Conservation (phyloP, 35 echinoderm and acorn worm species). For the Holothuria glaberrima region DNA sequence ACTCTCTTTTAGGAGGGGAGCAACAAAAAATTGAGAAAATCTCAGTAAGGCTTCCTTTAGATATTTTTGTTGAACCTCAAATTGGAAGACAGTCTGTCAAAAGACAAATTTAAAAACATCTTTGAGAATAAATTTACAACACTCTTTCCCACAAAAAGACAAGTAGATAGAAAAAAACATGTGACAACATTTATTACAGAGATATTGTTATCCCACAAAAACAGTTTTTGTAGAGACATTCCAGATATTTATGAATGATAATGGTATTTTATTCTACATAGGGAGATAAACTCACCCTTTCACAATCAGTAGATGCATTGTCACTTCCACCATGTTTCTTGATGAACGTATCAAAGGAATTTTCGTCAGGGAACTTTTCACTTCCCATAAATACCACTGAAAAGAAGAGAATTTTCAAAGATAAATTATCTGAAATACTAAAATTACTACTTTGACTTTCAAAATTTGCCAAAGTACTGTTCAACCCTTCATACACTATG, state of each 20-base stretch:
- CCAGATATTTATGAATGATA: too few relatives aligned
- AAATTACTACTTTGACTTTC: too few relatives aligned
- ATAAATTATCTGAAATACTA: too few relatives aligned
- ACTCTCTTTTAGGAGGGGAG: slow-evolving; percentile 74
- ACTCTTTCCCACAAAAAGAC: too few relatives aligned
- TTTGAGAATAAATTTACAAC: too few relatives aligned
- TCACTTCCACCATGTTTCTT: slow-evolving; percentile 89
- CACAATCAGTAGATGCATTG: slow-evolving; percentile 94
- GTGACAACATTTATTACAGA: too few relatives aligned
- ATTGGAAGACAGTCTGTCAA: slow-evolving; percentile 88
- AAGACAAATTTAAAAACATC: background rate
- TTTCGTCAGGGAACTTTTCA: slow-evolving; percentile 94
- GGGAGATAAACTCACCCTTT: slow-evolving; percentile 60
- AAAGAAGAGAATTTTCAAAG: slow-evolving; percentile 43
- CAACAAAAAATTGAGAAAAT: slow-evolving; percentile 92
- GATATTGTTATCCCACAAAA: too few relatives aligned
- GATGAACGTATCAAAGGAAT: slow-evolving; percentile 94
- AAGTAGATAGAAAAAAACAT: too few relatives aligned
- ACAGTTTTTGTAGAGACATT: too few relatives aligned
- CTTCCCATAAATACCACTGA: slow-evolving; percentile 99
- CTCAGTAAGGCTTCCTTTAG: slow-evolving; percentile 78
- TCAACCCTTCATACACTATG: background rate
- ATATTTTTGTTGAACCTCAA: slow-evolving; percentile 84
- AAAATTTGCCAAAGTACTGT: background rate
- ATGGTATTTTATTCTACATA: too few relatives aligned